Evolutionary conservation across 2,888 invertebrate species (phyloP), one percentile per base, ranked within the genome.

Genomic region (Myopa tessellatipennis): DNA sequence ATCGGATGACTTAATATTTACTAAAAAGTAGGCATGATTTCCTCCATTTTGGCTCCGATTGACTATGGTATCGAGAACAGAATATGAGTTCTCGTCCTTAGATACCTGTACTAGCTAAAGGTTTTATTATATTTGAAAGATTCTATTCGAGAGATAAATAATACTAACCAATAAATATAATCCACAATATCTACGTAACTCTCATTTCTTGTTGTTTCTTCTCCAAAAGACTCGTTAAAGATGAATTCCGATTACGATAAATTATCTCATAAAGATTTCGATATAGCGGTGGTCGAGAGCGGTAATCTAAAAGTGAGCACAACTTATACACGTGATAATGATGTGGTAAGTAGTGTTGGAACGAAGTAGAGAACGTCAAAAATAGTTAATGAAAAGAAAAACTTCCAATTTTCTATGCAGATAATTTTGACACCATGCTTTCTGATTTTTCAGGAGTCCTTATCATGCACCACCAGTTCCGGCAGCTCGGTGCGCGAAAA

Each of bases 221-320:
- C 10, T 45, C 38, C 40, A 36, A 61, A 26, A 45, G 60, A 61
- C 26, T 10, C 36, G 4, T 5, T 7, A 60, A 80, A 18, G 76
- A 88, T 87, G 88, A 83, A 84, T 77, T 78, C 82, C 45, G 82
- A 86, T 16, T 85, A 86, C 77, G 83, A 82, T 12, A 83, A 83
- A 26, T 77, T 84, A 26, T 74, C 82, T 77, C 60, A 81, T 77
- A 76, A 82, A 72, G 80, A 83, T 61, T 76, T 77, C 26, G 77
- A 79, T 72, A 80, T 82, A 52, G 80, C 82, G 40, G 78, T 82
- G 50, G 80, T 73, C 4, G 81, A 82, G 38, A 79, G 78, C 18
- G 81, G 73, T n/a, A 63, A 79, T 10, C 75, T 80, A 45, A 77
- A 84, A 12, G 80, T 83, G 50, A 78, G 78, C 18, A 81, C 83